Evolutionary conservation across 2,888 invertebrate genomes (phyloP).

Genomic region (Callinectes sapidus): DNA sequence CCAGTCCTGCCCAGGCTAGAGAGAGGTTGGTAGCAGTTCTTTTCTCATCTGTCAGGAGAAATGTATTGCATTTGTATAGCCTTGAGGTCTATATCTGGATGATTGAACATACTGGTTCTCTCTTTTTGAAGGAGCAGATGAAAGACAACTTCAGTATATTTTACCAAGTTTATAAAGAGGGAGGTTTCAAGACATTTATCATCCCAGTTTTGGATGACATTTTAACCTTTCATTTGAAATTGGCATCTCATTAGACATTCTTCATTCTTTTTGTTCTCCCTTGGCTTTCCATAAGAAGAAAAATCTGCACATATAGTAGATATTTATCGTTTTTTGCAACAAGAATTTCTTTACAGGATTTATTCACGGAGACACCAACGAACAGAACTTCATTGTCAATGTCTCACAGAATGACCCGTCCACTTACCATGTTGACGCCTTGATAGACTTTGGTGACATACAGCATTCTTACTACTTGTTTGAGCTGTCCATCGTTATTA

Average conservation of each 20-base stretch:
- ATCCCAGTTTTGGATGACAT: too few relatives aligned
- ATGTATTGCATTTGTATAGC: neutral
- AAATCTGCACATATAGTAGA: neutral
- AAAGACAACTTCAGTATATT: too few relatives aligned
- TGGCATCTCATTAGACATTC: too few relatives aligned
- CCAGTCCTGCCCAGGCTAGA: slow-evolving; percentile 74
- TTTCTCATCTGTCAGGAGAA: too few relatives aligned
- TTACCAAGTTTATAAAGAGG: too few relatives aligned
- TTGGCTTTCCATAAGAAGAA: neutral
- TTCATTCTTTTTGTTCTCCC: neutral
- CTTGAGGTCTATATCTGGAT: neutral
- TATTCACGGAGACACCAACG: slow-evolving; percentile 94
- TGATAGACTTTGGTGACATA: slow-evolving; percentile 92
- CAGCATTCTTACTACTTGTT: slow-evolving; percentile 84
- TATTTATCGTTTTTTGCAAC: neutral
- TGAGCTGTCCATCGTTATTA: slow-evolving; percentile 88
- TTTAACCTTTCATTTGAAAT: too few relatives aligned
- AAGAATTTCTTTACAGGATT: slow-evolving; percentile 76
- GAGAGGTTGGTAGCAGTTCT: slow-evolving; percentile 3
- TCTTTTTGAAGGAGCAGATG: neutral
- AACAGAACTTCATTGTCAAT: slow-evolving; percentile 87
- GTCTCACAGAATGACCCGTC: slow-evolving; percentile 32
- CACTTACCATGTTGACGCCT: slow-evolving; percentile 77
- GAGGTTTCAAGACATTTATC: too few relatives aligned
- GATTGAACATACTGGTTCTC: neutral